Evolutionary conservation across 1,140 invertebrate species (phyloP).

Genomic region (Carposina sasakii): DNA sequence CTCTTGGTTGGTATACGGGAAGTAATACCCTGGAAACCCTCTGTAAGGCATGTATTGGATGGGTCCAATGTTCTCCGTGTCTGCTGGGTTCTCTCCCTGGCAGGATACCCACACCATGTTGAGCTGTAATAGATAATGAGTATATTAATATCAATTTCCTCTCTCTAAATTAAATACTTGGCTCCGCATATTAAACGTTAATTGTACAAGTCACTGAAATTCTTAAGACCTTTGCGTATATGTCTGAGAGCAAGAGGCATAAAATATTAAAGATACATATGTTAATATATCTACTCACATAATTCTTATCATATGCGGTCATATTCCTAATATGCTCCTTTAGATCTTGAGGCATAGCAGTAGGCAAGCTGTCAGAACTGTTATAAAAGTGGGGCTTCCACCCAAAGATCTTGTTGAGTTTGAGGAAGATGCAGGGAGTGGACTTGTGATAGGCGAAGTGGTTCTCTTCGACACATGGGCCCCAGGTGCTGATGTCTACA

Average conservation of each 20-base stretch:
- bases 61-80: conserved; percentile 90
- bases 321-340: conserved; percentile 79
- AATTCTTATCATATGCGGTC: conserved; percentile 72
- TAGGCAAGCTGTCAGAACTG: conserved; percentile 74
- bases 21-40: conserved; percentile 85
- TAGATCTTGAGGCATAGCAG: conserved; percentile 78
- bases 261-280: background rate
- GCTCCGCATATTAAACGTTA: no score
- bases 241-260: no score
- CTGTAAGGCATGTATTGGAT: conserved; percentile 85
- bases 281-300: conserved; percentile 48
- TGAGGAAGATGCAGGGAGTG: conserved; percentile 87
- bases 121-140: conserved; percentile 28
- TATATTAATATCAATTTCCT: background rate
- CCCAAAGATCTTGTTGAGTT: conserved; percentile 87
- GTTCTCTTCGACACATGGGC: conserved; percentile 80
- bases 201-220: no score
- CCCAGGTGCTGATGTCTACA: conserved; percentile 74
- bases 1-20: conserved; percentile 84
- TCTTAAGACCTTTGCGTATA: no score
- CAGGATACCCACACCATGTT: conserved; percentile 90
- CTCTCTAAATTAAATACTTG: no score
- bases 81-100: conserved; percentile 91
- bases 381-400: conserved; percentile 84
- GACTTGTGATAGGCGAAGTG: conserved; percentile 85